These are phyloP conservation scores for Otolemur garnettii DNA, from an alignment of 2,113 vertebrate species.

Conservation along the genomic window DNA sequence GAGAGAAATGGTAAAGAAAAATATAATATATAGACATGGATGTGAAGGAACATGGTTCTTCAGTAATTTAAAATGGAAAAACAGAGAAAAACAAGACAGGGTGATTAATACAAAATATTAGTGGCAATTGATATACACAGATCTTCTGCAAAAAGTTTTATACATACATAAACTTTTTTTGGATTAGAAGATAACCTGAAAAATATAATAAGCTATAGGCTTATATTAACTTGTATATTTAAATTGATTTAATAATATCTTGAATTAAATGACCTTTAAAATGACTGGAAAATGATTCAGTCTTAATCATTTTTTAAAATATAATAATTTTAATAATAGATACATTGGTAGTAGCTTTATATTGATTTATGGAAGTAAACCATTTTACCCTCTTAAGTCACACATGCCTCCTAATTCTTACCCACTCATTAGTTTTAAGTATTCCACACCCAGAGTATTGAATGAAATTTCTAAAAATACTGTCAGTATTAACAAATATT, in stretches of 20 bases:
- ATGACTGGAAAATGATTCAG: background rate
- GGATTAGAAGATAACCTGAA: slow-evolving; percentile 28
- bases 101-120: background rate
- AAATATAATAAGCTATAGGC: background rate
- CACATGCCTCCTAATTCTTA: background rate
- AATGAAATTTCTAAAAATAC: slow-evolving; percentile 36
- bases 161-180: background rate
- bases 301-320: slow-evolving; percentile 34
- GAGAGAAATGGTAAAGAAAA: background rate
- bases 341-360: background rate
- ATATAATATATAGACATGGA: background rate
- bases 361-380: background rate
- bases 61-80: slow-evolving; percentile 13
- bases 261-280: slow-evolving; percentile 14
- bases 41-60: background rate
- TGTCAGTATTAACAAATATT: background rate
- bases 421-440: background rate
- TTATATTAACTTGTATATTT: slow-evolving; percentile 35
- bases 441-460: background rate
- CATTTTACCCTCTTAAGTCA: slow-evolving; percentile 15
- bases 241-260: background rate
- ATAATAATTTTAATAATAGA: slow-evolving; percentile 42
- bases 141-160: background rate
- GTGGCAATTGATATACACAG: background rate
- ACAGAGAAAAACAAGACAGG: background rate